Evolutionary conservation across 1,140 invertebrate species (phyloP).

Genomic region (Apis laboriosa): DNA sequence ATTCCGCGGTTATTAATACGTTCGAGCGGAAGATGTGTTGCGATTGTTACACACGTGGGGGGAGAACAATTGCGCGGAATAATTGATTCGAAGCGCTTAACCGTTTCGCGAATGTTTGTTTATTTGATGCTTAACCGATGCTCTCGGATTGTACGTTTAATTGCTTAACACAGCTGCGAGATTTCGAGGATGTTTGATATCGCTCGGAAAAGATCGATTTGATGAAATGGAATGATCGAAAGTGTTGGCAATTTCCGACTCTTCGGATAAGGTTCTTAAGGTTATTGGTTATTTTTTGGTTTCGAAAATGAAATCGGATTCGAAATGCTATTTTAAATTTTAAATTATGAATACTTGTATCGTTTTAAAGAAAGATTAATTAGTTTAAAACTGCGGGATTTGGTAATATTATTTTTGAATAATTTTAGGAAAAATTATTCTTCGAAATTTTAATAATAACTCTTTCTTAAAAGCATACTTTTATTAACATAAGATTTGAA

Average conservation of each 20-base stretch:
- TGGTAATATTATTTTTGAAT: neutral
- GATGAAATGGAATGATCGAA: neutral
- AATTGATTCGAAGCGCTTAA: neutral
- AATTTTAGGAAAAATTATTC: neutral
- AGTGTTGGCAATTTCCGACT: neutral
- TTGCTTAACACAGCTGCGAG: neutral
- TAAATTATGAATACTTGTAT: no score
- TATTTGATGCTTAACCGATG: neutral
- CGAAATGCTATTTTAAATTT: no score
- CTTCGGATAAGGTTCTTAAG: neutral
- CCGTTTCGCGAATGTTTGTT: conserved; percentile 1
- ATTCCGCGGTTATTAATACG: conserved; percentile 14
- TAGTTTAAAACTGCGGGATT: neutral
- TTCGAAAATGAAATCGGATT: neutral
- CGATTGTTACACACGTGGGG: neutral
- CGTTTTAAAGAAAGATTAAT: neutral
- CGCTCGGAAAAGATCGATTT: neutral
- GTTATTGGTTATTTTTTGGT: neutral
- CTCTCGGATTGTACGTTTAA: neutral
- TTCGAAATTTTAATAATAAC: neutral
- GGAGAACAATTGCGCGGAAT: neutral
- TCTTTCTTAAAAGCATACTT: neutral
- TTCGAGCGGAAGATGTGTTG: neutral
- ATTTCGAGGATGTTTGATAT: conserved; percentile 5
- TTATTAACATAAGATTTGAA: neutral